Evolutionary conservation across 2,113 vertebrate species (phyloP).

Genomic region (Zosterops pallidus): DNA sequence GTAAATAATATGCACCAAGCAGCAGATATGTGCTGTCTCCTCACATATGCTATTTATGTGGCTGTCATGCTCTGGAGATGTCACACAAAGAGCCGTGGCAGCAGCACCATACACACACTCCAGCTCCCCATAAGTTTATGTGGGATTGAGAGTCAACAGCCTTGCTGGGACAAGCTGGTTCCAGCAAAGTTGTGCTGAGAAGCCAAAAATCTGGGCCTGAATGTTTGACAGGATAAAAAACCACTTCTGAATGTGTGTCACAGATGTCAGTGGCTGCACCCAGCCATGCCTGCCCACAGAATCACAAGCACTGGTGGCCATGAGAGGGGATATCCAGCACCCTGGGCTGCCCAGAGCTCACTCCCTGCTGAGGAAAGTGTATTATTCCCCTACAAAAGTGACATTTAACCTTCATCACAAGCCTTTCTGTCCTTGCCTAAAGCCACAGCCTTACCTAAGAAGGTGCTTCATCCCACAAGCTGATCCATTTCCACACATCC

Average conservation of each 20-base stretch:
- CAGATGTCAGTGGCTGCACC: neutral
- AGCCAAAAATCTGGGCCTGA: neutral
- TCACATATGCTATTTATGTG: neutral
- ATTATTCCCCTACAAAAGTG: neutral
- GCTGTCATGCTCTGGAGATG: neutral
- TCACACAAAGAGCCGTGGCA: neutral
- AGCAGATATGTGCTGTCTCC: neutral
- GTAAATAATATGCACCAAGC: constrained; percentile 1
- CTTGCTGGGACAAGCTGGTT: neutral
- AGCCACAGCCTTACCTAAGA: neutral
- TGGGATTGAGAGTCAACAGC: neutral
- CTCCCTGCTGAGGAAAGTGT: neutral
- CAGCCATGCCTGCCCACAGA: neutral
- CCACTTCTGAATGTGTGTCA: rapidly evolving
- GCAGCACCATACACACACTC: neutral
- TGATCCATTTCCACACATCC: rapidly evolving
- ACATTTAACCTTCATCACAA: neutral
- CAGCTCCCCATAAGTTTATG: neutral
- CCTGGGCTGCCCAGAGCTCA: neutral
- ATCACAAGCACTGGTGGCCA: rapidly evolving
- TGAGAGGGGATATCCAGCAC: neutral
- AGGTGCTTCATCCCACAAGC: neutral
- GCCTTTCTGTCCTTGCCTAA: rapidly evolving
- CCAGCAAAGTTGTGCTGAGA: neutral
- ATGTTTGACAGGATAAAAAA: neutral